These are phyloP conservation scores for Caenorhabditis imperialis DNA, from an alignment of 2,888 invertebrate species.

Conservation along the genomic window DNA sequence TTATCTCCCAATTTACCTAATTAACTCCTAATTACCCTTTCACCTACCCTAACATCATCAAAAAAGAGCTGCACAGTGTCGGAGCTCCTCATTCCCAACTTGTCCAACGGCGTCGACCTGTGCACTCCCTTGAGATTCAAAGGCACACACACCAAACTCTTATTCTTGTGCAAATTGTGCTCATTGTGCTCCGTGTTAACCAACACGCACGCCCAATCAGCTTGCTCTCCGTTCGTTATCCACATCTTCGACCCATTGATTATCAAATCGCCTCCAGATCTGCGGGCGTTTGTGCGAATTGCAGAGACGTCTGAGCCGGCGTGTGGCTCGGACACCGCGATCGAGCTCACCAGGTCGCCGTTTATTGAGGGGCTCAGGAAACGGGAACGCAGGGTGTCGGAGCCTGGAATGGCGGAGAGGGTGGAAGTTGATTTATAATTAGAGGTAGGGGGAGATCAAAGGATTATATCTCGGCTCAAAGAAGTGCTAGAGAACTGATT, in stretches of 20 bases:
- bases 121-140: conserved; percentile 71
- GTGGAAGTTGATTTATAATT: too few relatives aligned
- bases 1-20: too few relatives aligned
- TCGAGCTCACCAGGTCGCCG: conserved; percentile 81
- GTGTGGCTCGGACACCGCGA: conserved; percentile 81
- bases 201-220: conserved; percentile 82
- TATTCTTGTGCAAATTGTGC: conserved; percentile 80
- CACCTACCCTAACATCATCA: conserved; percentile 80
- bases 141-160: conserved; percentile 81
- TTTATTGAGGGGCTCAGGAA: conserved; percentile 80
- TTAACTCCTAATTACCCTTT: too few relatives aligned
- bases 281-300: conserved; percentile 80
- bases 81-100: conserved; percentile 81
- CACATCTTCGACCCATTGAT: conserved; percentile 82
- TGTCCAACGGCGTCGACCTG: conserved; percentile 80
- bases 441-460: too few relatives aligned
- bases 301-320: conserved; percentile 82
- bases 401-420: too few relatives aligned
- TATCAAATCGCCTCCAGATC: conserved; percentile 80
- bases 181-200: conserved; percentile 80
- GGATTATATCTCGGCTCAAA: too few relatives aligned
- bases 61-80: conserved; percentile 82
- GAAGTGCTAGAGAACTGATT: too few relatives aligned
- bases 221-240: conserved; percentile 81
- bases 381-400: conserved; percentile 80